Base-by-base conservation (phyloP, 1,140 invertebrate genomes). In the Acromyrmex echinatior region DNA sequence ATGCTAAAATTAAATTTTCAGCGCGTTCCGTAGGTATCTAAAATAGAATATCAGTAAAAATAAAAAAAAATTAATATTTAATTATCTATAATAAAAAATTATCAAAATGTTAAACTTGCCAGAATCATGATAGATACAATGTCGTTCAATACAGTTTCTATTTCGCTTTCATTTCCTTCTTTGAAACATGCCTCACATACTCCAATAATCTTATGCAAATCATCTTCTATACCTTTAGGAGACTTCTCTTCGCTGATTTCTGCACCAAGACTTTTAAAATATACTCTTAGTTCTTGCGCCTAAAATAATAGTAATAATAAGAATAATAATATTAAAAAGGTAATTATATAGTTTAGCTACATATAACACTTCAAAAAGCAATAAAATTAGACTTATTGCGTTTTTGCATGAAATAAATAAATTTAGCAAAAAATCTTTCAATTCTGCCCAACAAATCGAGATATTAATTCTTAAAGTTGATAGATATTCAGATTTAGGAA, bases 111-210 rank as follows among this genome's bases (percentile, higher is more conserved):
- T 62, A 53, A 82, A 97, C 96, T 96, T 96, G 98, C 97, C 88
- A 98, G 96, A 86, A 99, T 97, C 96, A 99, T 97, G 79, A 99
- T 98, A 6, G 98, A 99, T 3, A 99, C 98, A 95, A 99, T 99
- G 95, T 97, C 97, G 96, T 98, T 98, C 0, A 98, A 95, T 71
- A 98, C 97, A 88, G 97, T 97, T 96, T 98, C 98, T 92, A 98
- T 97, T 93, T 98, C 98, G 51, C 94, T 93, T 95, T 98, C 98
- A 93, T 97, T 97, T 2, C 97, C 97, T 93, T 98, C 98, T 92
- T 98, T 98, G 94, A 99, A 99, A 94, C 98, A 98, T 65, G 98
- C 96, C 94, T 99, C 98, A 94, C 98, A 99, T 9, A 98, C 98
- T 76, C 98, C 98, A 92, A 99, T 99, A 88, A 99, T 99, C 95